Conservation (phyloP, 2,113 vertebrate genomes). For the Clarias gariepinus region DNA sequence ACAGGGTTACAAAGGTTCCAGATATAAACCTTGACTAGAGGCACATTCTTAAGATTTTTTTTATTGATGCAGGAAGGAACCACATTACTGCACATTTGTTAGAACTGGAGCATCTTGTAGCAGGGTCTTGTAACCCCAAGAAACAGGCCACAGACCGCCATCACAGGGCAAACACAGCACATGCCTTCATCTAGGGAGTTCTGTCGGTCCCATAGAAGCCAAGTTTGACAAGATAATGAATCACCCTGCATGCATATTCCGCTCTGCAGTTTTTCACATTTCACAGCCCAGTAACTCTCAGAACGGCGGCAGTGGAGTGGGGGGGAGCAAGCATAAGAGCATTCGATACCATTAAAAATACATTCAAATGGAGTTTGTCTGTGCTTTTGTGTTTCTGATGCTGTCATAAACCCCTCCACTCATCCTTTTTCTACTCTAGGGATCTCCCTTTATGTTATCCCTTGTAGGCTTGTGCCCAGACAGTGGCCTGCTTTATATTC, state of each 20-base stretch:
- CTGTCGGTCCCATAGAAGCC: slow-evolving; percentile 61
- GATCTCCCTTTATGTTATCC: not conserved
- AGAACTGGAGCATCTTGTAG: slow-evolving; percentile 39
- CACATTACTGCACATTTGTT: slow-evolving; percentile 4
- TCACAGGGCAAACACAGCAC: slow-evolving; percentile 17
- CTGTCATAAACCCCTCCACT: not conserved
- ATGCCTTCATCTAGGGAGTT: slow-evolving; percentile 29
- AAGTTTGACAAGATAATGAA: slow-evolving; percentile 76
- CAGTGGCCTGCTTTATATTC: slow-evolving; percentile 33
- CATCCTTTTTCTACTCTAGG: not conserved
- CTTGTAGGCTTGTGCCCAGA: not conserved
- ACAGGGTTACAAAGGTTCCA: not conserved
- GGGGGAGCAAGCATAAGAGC: slow-evolving; percentile 6
- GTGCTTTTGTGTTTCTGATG: slow-evolving; percentile 25
- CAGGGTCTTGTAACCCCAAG: slow-evolving; percentile 19
- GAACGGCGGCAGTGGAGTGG: slow-evolving; percentile 38
- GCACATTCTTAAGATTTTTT: not conserved
- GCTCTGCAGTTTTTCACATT: slow-evolving; percentile 71
- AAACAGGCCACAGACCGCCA: slow-evolving; percentile 28
- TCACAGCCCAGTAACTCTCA: slow-evolving; percentile 70
- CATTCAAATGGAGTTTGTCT: slow-evolving; percentile 33
- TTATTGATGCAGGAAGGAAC: not conserved
- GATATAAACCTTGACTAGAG: not conserved
- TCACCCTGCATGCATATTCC: slow-evolving; percentile 64
- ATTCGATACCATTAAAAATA: slow-evolving; percentile 48